Evolutionary conservation across 2,113 vertebrate species (phyloP).

Genomic region (Uria lomvia): DNA sequence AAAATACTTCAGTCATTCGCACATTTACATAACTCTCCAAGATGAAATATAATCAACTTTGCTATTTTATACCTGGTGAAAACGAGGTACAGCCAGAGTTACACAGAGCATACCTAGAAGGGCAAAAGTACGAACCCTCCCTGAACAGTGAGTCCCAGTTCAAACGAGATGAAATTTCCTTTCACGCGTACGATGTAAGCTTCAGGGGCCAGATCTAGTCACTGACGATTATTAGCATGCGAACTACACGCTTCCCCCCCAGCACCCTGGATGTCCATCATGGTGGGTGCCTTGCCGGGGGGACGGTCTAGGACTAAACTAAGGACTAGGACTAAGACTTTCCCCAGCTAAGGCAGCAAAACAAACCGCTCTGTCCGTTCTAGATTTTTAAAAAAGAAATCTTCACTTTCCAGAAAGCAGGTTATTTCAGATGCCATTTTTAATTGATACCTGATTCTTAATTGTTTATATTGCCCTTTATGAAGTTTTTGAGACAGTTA

Average conservation of each 20-base stretch:
- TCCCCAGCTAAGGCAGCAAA: not conserved
- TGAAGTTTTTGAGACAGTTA: not conserved
- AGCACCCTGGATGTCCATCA: not conserved
- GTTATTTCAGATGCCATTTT: not conserved
- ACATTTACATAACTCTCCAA: not conserved
- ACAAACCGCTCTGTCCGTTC: fast-evolving
- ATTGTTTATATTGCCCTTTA: not conserved
- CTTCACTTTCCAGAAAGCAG: not conserved
- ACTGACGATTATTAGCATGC: fast-evolving
- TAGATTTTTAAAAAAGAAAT: not conserved
- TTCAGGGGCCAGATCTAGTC: not conserved
- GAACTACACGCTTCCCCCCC: not conserved
- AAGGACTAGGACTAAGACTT: not conserved
- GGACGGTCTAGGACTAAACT: no score
- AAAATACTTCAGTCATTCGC: not conserved
- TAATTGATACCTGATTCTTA: not conserved
- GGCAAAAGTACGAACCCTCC: not conserved
- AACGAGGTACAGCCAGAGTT: not conserved
- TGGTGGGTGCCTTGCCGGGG: fast-evolving
- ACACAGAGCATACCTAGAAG: not conserved
- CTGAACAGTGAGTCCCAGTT: fast-evolving
- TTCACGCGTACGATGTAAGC: fast-evolving
- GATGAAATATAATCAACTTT: not conserved
- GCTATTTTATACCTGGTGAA: not conserved
- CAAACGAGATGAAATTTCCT: not conserved